These are phyloP conservation scores for Drosophila pruinosa DNA, from an alignment of 1,140 invertebrate species.

Conservation along the genomic window DNA sequence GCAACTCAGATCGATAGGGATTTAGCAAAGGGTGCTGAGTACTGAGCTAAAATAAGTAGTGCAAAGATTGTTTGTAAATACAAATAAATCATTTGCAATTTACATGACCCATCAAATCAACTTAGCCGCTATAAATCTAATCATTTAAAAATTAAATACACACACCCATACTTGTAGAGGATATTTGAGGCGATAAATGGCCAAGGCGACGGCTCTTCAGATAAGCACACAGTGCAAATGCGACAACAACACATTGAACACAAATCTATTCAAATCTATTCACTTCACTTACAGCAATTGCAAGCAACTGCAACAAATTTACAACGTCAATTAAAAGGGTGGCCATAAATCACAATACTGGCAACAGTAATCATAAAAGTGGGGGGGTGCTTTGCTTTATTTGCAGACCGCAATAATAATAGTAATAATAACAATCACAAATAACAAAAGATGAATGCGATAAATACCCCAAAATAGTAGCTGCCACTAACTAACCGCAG, in stretches of 20 bases:
- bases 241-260: slow-evolving; percentile 6
- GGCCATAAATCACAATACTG: slow-evolving; percentile 62
- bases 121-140: slow-evolving; percentile 40
- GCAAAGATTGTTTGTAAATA: background rate
- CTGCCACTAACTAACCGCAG: slow-evolving; percentile 25
- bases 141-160: slow-evolving; percentile 38
- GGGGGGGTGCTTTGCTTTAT: slow-evolving; percentile 20
- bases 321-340: slow-evolving; percentile 57
- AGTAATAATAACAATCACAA: slow-evolving; percentile 7
- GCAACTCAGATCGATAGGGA: background rate
- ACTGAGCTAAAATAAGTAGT: background rate
- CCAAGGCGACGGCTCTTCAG: slow-evolving; percentile 21
- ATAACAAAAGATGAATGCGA: slow-evolving; percentile 20
- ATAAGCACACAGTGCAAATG: slow-evolving; percentile 19
- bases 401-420: slow-evolving; percentile 8
- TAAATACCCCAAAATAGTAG: slow-evolving; percentile 42
- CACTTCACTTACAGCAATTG: slow-evolving; percentile 52
- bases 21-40: background rate
- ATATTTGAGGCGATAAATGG: slow-evolving; percentile 23
- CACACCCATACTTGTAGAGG: background rate
- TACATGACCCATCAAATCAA: slow-evolving; percentile 23
- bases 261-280: slow-evolving; percentile 4
- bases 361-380: slow-evolving; percentile 53
- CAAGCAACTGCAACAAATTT: slow-evolving; percentile 61
- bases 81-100: slow-evolving; percentile 4